Conservation (phyloP, 2,888 invertebrate species). For the Deilephila elpenor region DNA sequence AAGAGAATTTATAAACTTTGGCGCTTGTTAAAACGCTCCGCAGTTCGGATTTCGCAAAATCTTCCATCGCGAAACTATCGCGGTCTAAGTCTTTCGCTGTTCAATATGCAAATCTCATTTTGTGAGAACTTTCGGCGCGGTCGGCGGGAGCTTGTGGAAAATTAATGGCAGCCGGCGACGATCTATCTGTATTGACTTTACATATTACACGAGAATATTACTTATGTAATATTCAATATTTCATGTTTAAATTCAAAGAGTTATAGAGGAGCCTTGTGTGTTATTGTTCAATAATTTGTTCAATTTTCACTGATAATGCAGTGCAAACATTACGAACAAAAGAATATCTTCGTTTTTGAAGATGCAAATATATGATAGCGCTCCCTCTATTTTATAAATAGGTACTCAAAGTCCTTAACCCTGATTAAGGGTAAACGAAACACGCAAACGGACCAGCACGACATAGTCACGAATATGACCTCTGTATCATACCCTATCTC, state of each 20-base stretch:
- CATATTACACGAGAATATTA: background rate
- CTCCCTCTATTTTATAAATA: too few species aligned
- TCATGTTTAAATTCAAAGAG: too few species aligned
- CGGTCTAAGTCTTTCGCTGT: slow-evolving; percentile 8
- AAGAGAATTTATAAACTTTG: background rate
- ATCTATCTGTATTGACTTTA: background rate
- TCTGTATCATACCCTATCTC: background rate
- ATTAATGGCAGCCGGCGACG: background rate
- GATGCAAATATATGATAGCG: too few species aligned
- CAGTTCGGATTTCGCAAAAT: background rate
- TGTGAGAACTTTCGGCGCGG: background rate
- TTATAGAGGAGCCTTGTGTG: too few species aligned
- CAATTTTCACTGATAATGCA: too few species aligned
- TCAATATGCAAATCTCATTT: slow-evolving; percentile 17
- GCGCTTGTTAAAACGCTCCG: background rate
- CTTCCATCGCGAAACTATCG: slow-evolving; percentile 31
- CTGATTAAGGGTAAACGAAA: too few species aligned
- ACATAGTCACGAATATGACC: background rate
- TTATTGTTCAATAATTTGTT: too few species aligned
- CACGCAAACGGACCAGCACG: background rate
- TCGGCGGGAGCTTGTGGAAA: background rate
- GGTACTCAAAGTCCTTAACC: too few species aligned
- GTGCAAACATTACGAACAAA: too few species aligned
- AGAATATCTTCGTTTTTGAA: too few species aligned
- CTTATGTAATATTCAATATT: background rate